Evolutionary conservation across 2,888 invertebrate genomes (phyloP).

Genomic region (Trichopria drosophilae): DNA sequence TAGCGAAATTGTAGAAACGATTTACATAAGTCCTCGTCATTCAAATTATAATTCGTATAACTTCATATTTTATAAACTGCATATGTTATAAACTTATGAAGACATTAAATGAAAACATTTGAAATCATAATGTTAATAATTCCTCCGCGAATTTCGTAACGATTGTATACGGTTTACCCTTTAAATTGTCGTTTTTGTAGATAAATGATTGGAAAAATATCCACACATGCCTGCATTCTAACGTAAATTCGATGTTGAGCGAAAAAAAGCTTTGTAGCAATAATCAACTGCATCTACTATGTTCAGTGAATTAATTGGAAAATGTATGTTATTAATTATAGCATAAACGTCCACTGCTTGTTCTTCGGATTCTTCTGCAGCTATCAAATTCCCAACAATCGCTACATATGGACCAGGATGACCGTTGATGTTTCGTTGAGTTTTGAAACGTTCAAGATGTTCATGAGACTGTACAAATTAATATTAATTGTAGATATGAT

Average conservation of each 20-base stretch:
- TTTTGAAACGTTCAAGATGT: too few relatives aligned
- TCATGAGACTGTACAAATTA: too few relatives aligned
- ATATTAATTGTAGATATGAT: too few relatives aligned
- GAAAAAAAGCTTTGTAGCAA: slow-evolving; percentile 11
- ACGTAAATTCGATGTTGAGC: slow-evolving; percentile 2
- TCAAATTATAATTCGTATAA: too few relatives aligned
- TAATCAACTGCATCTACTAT: slow-evolving; percentile 7
- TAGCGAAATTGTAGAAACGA: too few relatives aligned
- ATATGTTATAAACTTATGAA: too few relatives aligned
- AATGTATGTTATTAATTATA: slow-evolving; percentile 4
- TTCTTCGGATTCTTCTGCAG: too few relatives aligned
- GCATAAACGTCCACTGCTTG: background rate
- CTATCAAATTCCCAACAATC: too few relatives aligned
- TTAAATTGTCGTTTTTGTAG: slow-evolving; percentile 1
- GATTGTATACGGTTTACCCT: background rate
- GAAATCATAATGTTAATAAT: background rate
- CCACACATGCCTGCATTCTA: slow-evolving; percentile 18
- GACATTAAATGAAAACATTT: background rate
- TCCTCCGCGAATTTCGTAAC: slow-evolving; percentile 7
- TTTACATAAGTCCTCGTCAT: too few relatives aligned
- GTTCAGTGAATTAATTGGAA: slow-evolving; percentile 12
- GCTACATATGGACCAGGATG: too few relatives aligned
- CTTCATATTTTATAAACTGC: too few relatives aligned
- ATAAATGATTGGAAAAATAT: slow-evolving; percentile 4
- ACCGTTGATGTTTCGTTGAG: too few relatives aligned